Base-by-base conservation (phyloP, 2,888 invertebrate genomes). In the Aspidapion aeneum region DNA sequence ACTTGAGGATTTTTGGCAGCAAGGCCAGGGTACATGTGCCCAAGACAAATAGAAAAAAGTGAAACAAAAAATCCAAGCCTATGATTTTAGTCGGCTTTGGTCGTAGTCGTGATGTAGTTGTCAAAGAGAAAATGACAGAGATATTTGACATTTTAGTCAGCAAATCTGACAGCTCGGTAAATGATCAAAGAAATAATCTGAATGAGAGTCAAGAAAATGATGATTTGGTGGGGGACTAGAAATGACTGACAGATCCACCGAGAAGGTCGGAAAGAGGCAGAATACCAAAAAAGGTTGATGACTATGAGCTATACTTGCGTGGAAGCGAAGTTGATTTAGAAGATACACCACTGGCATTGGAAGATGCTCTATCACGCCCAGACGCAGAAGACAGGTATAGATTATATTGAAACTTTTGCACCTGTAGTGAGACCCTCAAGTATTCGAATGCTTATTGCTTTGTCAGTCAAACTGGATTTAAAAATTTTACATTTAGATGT, bases 361-460 rank as follows among this genome's bases (percentile, higher is more conserved):
- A 2, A 21, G 71, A 72, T 55, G 69, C 70, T 12, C 57, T 73
- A 21, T 67, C 67, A 57, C 56, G 69, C 55, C 65, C 70, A 51
- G 72, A 73, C 51, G 54, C 72, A 73, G 57, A 61, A 54, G 57
- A 21, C 22, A 48, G 71, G 71, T 18, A 60, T 71, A 12, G 70
- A 73, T 61, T 73, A 61, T 62, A 51, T 63, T 16, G 71, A 73
- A 62, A 72, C 71, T 50, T 72, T 69, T 62, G 58, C 69, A 17
- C 71, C 69, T 16, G 69, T 71, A 18, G 68, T 60, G 61, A 66
- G 55, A 63, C 64, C 51, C 62, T 64, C 63, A 50, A 67, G 64
- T 9, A 57, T 70, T n/a, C 55, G 69, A 63, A 55, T 69, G 48
- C 56, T 72, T 17, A 62, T 71, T 57, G 67, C 69, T 35, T 60